Conservation (phyloP, 2,888 invertebrate species). For the Drosophila stalkeri region DNA sequence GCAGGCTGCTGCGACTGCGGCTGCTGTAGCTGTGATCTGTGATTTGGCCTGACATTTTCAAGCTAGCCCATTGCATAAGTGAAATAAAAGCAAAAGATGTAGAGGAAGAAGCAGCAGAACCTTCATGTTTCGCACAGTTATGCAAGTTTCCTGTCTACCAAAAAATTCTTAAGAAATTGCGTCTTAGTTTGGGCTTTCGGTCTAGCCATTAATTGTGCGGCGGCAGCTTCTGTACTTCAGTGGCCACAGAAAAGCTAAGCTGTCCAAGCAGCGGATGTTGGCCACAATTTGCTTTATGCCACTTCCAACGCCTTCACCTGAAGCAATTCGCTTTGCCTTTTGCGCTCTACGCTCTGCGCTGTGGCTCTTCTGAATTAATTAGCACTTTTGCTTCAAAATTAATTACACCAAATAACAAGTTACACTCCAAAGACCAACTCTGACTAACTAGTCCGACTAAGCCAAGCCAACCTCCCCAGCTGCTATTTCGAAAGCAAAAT, state of each 20-base stretch:
- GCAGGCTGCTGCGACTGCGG: constrained; percentile 18
- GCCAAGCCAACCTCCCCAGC: constrained; percentile 1
- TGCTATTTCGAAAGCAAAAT: constrained; percentile 68
- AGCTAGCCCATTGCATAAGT: constrained; percentile 67
- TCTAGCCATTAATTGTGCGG: constrained; percentile 56
- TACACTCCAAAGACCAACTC: constrained; percentile 62
- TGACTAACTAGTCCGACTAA: background rate
- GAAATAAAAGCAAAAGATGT: constrained; percentile 6
- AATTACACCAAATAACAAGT: constrained; percentile 79
- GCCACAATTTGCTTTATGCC: constrained; percentile 61
- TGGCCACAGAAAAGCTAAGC: constrained; percentile 15
- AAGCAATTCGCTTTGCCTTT: constrained; percentile 40
- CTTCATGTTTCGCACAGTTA: constrained; percentile 59
- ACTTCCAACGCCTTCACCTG: constrained; percentile 68
- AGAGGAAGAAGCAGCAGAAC: constrained; percentile 15
- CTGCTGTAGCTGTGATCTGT: constrained; percentile 9
- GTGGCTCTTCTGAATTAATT: constrained; percentile 65
- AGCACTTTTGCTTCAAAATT: constrained; percentile 76
- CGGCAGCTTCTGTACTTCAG: constrained; percentile 47
- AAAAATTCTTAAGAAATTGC: constrained; percentile 67
- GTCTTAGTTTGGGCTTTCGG: constrained; percentile 43
- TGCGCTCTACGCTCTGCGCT: constrained; percentile 17
- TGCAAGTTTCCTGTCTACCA: constrained; percentile 71
- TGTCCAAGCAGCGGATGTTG: constrained; percentile 64
- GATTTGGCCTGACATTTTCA: constrained; percentile 55